phyloP scores from a whole-genome alignment of 2,797 vertebrate species.

The Vultur gryphus region DNA sequence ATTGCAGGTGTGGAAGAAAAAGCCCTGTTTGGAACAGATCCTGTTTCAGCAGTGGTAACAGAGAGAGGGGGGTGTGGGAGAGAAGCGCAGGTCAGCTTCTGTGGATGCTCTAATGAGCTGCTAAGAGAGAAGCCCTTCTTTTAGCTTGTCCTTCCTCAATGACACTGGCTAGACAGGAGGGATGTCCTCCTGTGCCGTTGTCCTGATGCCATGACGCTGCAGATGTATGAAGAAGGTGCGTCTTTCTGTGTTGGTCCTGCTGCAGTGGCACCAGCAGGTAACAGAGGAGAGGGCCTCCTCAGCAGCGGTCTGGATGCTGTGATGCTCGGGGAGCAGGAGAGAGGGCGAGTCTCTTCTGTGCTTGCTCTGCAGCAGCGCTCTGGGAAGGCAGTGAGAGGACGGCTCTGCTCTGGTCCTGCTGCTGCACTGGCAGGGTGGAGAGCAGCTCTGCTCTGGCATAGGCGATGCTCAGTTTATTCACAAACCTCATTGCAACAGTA shows the following conservation, averaged over 20 bases:
- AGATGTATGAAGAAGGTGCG: background rate
- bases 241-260: background rate
- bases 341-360: background rate
- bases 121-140: background rate
- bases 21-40: background rate
- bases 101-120: background rate
- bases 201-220: background rate
- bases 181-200: background rate
- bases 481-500: conserved; percentile 32
- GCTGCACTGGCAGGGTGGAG: background rate
- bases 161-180: background rate
- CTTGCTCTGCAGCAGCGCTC: background rate
- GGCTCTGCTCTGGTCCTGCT: background rate
- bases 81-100: background rate
- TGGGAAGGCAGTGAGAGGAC: background rate
- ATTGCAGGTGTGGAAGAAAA: background rate
- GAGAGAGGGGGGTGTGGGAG: background rate
- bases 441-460: conserved; percentile 4
- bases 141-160: background rate
- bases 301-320: background rate
- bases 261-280: background rate
- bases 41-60: background rate
- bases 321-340: background rate
- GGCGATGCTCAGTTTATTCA: background rate
- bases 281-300: background rate